phyloP scores from a whole-genome alignment of 2,888 invertebrate genomes.

The Crepidodera aurea region DNA sequence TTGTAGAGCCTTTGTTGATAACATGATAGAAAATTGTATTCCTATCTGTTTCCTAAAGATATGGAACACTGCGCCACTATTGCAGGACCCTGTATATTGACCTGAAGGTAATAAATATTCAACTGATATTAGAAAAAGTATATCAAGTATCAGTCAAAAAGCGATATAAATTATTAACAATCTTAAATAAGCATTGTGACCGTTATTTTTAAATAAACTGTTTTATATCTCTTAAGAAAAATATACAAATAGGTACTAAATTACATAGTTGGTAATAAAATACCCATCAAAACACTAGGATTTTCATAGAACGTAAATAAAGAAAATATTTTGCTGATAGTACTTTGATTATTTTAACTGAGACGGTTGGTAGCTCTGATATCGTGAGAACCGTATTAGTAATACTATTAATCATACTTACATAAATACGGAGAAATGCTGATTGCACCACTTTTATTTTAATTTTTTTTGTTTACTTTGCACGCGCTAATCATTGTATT shows the following conservation, averaged over 20 bases:
- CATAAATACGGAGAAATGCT: background rate
- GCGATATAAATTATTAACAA: no score
- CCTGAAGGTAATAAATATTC: no score
- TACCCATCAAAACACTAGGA: background rate
- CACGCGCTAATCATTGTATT: background rate
- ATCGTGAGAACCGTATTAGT: background rate
- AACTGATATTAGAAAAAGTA: no score
- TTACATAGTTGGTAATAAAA: background rate
- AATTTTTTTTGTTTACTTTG: background rate
- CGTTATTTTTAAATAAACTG: background rate
- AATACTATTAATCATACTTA: background rate
- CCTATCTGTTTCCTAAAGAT: no score
- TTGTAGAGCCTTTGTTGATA: no score
- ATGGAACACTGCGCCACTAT: no score
- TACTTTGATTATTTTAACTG: background rate
- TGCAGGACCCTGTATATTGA: no score
- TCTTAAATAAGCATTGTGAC: no score
- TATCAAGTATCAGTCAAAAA: no score
- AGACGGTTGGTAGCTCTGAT: background rate
- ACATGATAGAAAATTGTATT: no score
- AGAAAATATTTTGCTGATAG: background rate
- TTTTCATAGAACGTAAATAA: background rate
- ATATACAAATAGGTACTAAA: background rate
- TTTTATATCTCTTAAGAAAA: background rate
- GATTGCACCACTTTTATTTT: background rate